Percentiles rank a stretch among this genome's conserved stretches.
phyloP scores from a whole-genome alignment of 2,888 invertebrate species.

The Lasioglossum figueresi region DNA sequence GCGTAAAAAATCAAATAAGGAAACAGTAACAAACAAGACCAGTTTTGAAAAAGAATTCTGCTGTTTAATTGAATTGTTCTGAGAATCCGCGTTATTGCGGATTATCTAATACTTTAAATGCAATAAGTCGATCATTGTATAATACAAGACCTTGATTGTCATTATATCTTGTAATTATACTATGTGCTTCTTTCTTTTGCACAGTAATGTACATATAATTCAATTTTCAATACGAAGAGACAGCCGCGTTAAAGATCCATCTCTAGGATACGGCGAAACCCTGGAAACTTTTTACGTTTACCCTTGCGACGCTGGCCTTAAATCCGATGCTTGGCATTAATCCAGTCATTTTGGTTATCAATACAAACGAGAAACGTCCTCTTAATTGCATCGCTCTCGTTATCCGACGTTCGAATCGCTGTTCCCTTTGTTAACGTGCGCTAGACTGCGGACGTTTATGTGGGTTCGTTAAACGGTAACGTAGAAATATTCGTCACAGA shows the following conservation, averaged over 20 bases:
- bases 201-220: conserved; percentile 23
- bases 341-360: conserved; percentile 53
- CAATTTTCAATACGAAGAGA: background rate
- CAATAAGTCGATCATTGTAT: too few species aligned
- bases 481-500: background rate
- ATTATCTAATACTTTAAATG: too few species aligned
- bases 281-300: conserved; percentile 39
- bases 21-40: too few species aligned
- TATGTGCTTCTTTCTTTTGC: too few species aligned
- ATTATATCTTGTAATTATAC: too few species aligned
- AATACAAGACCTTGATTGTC: too few species aligned
- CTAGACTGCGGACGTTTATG: conserved; percentile 1
- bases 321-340: conserved; percentile 56
- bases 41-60: too few species aligned
- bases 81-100: too few species aligned
- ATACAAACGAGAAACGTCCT: conserved; percentile 46
- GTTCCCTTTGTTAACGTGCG: background rate
- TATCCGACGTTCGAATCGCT: background rate
- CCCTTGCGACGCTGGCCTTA: conserved; percentile 15
- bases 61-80: too few species aligned
- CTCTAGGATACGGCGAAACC: background rate
- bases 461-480: background rate
- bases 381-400: conserved; percentile 36
- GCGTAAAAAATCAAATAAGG: too few species aligned
- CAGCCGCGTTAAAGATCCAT: conserved; percentile 10